phyloP scores from a whole-genome alignment of 2,888 invertebrate genomes.

The Coremacera marginata region DNA sequence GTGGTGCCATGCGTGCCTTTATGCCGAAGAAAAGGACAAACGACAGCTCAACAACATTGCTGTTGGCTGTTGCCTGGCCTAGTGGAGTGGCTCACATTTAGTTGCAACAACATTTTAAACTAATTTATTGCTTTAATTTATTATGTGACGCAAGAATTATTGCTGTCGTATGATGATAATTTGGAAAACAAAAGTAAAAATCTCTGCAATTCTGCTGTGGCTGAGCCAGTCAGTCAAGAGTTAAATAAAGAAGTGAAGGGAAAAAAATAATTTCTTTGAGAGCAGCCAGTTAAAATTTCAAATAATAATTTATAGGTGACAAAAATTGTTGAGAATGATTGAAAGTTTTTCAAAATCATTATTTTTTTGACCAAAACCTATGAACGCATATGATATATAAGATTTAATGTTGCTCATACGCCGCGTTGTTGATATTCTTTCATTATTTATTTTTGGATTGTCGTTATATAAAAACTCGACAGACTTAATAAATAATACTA shows the following conservation, averaged over 20 bases:
- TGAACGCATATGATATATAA: too few species aligned
- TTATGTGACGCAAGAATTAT: constrained; percentile 57
- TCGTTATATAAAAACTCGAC: too few species aligned
- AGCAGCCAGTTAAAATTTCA: neutral
- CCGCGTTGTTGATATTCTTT: neutral
- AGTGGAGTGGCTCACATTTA: neutral
- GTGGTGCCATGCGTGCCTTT: constrained; percentile 9
- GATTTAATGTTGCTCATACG: neutral
- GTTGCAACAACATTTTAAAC: constrained; percentile 38
- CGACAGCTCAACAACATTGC: neutral
- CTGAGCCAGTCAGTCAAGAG: neutral
- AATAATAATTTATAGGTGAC: too few species aligned
- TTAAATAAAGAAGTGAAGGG: neutral
- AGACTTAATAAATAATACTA: too few species aligned
- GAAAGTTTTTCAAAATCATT: too few species aligned
- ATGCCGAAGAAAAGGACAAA: constrained; percentile 21
- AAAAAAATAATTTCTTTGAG: neutral
- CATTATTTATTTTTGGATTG: neutral
- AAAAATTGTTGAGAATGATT: too few species aligned
- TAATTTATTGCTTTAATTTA: constrained; percentile 65
- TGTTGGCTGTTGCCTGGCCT: neutral
- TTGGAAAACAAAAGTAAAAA: neutral
- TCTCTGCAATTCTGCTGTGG: neutral
- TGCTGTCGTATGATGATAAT: constrained; percentile 47
- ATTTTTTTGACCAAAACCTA: too few species aligned